Evolutionary conservation across 2,888 invertebrate species (phyloP).

Genomic region (Amphipyra tragopoginis): DNA sequence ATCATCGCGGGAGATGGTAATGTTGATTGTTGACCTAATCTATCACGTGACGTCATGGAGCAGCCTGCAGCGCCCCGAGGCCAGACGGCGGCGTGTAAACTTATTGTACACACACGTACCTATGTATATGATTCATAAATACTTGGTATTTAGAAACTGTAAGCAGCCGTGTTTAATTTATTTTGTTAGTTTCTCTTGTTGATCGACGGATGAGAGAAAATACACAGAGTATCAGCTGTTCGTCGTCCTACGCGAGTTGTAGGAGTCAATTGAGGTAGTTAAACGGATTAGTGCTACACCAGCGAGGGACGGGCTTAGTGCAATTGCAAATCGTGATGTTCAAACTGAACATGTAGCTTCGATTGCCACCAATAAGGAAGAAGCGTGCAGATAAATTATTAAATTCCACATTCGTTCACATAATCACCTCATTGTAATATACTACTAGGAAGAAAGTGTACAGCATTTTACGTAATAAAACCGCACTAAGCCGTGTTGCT

Average conservation of each 20-base stretch:
- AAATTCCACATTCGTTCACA: slow-evolving; percentile 41
- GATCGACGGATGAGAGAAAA: slow-evolving; percentile 40
- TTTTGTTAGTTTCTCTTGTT: slow-evolving; percentile 47
- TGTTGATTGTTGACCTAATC: slow-evolving; percentile 73
- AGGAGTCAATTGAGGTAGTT: slow-evolving; percentile 37
- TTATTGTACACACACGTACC: slow-evolving; percentile 54
- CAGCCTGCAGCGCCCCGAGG: slow-evolving; percentile 63
- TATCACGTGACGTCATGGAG: slow-evolving; percentile 72
- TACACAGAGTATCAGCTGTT: slow-evolving; percentile 52
- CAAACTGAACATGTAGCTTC: slow-evolving; percentile 15
- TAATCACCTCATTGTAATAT: slow-evolving; percentile 41
- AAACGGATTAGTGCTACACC: slow-evolving; percentile 30
- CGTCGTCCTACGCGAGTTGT: slow-evolving; percentile 29
- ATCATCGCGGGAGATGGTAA: slow-evolving; percentile 60
- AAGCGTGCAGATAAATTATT: slow-evolving; percentile 37
- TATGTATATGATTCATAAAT: slow-evolving; percentile 50
- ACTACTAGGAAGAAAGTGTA: slow-evolving; percentile 44
- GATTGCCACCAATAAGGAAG: slow-evolving; percentile 26
- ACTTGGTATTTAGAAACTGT: slow-evolving; percentile 51
- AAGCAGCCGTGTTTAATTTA: slow-evolving; percentile 37
- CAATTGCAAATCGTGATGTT: slow-evolving; percentile 18
- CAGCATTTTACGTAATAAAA: slow-evolving; percentile 47
- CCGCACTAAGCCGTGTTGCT: slow-evolving; percentile 29
- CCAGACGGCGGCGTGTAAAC: slow-evolving; percentile 64
- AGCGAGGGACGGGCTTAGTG: slow-evolving; percentile 7